A percentile compares a stretch with the other conserved stretches of the same genome.
Conservation (phyloP, 2,888 invertebrate species). For the Andricus curvator region DNA sequence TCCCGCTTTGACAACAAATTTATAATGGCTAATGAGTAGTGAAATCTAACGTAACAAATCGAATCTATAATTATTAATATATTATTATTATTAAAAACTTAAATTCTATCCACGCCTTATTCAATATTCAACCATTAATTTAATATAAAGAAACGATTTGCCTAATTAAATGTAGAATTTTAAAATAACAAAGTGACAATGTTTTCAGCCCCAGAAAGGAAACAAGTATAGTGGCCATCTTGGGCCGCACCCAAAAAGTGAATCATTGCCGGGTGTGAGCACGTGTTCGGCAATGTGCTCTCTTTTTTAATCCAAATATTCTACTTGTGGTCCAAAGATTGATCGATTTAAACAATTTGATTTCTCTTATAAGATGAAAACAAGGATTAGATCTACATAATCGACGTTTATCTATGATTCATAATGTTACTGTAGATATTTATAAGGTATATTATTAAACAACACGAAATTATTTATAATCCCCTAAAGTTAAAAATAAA, state of each 20-base stretch:
- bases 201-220: background rate
- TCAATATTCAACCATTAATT: background rate
- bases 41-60: background rate
- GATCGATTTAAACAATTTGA: background rate
- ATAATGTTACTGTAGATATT: background rate
- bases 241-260: slow-evolving; percentile 74
- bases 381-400: background rate
- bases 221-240: slow-evolving; percentile 70
- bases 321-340: background rate
- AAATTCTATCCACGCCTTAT: background rate
- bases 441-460: background rate
- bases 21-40: slow-evolving; percentile 1
- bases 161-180: background rate
- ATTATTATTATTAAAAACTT: too few species aligned
- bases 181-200: background rate
- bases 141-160: background rate
- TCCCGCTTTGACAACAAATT: slow-evolving; percentile 51
- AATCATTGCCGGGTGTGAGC: slow-evolving; percentile 51
- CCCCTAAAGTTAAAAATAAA: background rate
- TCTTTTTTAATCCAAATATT: slow-evolving; percentile 18
- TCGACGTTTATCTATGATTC: background rate
- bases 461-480: background rate
- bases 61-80: too few species aligned
- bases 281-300: slow-evolving; percentile 44
- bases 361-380: background rate